Conservation (phyloP, 2,797 vertebrate genomes). For the Enteromius mattozi region DNA sequence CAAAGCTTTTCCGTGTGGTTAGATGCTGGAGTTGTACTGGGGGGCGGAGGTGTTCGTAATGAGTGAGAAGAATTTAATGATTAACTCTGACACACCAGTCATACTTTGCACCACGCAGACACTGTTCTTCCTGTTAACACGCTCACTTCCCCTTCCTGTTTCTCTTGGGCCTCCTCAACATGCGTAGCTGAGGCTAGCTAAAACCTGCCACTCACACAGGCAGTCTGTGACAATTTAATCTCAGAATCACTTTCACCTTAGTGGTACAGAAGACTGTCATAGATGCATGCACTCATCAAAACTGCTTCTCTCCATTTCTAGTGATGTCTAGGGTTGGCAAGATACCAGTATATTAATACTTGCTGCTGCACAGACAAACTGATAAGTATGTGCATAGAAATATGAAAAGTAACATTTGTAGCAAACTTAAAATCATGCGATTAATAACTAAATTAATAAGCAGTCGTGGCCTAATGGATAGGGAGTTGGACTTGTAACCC, state of each 20-base stretch:
- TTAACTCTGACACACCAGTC: constrained; percentile 63
- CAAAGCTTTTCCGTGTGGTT: not conserved
- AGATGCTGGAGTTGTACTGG: not conserved
- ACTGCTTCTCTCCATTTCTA: not conserved
- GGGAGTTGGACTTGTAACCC: too few species aligned
- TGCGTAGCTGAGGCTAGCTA: not conserved
- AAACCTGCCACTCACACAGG: not conserved
- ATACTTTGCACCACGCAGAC: constrained; percentile 37
- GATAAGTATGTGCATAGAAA: not conserved
- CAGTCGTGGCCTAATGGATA: too few species aligned
- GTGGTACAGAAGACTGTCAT: not conserved
- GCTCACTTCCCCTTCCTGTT: constrained; percentile 72
- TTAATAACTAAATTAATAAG: not conserved
- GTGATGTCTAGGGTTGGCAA: not conserved
- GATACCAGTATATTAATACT: not conserved
- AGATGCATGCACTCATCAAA: not conserved
- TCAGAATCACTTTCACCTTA: not conserved
- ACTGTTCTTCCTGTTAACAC: constrained; percentile 69
- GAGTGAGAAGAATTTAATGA: constrained; percentile 60
- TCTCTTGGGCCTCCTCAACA: constrained; percentile 42
- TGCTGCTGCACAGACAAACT: not conserved
- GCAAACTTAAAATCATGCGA: not conserved
- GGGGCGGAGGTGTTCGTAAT: not conserved
- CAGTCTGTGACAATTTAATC: not conserved
- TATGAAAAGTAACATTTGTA: not conserved